phyloP scores from a whole-genome alignment of 2,888 invertebrate genomes.

The Suillia variegata region DNA sequence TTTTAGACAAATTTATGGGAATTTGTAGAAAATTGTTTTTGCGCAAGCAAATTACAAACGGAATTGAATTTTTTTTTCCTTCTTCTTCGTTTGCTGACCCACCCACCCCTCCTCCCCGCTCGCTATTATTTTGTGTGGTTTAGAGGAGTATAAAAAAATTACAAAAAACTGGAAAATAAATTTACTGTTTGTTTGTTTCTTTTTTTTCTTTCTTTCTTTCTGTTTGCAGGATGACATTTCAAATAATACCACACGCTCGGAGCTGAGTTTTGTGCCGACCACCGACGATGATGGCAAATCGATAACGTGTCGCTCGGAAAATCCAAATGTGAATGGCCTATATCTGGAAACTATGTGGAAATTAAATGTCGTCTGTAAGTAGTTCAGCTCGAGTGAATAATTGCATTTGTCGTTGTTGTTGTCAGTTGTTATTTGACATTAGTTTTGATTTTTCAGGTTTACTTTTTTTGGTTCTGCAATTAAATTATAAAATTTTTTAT shows the following conservation, averaged over 20 bases:
- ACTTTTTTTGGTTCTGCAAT: too few relatives aligned
- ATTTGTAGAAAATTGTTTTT: slow-evolving; percentile 31
- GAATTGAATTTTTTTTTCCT: neutral
- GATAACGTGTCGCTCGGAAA: slow-evolving; percentile 88
- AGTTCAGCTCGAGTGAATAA: slow-evolving; percentile 36
- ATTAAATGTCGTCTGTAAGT: slow-evolving; percentile 90
- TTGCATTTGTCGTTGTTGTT: too few relatives aligned
- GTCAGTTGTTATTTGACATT: too few relatives aligned
- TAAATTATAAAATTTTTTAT: too few relatives aligned
- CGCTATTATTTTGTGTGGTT: too few relatives aligned
- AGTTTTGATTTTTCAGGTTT: too few relatives aligned
- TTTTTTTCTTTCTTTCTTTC: slow-evolving; percentile 17
- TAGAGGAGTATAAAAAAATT: too few relatives aligned
- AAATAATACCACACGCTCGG: slow-evolving; percentile 83
- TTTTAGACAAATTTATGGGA: slow-evolving; percentile 50
- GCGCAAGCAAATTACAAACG: slow-evolving; percentile 17
- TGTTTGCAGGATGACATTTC: slow-evolving; percentile 74
- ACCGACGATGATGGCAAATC: slow-evolving; percentile 88
- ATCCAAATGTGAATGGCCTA: slow-evolving; percentile 85
- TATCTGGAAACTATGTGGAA: slow-evolving; percentile 84
- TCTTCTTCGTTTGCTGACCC: too few relatives aligned
- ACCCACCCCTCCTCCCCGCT: too few relatives aligned
- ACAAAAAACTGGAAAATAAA: too few relatives aligned
- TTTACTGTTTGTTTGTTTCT: neutral
- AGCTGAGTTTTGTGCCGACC: slow-evolving; percentile 85